Conservation (phyloP, 2,113 vertebrate genomes). For the Microtus montanus region DNA sequence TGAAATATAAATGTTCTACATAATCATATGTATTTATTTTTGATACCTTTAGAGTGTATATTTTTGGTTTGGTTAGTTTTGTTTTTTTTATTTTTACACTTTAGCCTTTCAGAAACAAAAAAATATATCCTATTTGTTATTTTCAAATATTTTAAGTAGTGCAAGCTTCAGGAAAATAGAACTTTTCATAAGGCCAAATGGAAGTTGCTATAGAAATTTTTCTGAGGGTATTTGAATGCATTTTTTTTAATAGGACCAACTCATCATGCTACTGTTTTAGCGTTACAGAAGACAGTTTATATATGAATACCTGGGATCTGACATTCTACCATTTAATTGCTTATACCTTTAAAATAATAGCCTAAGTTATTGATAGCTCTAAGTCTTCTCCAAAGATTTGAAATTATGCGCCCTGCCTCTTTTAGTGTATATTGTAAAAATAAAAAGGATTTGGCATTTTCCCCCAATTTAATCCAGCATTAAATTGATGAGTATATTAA, state of each 20-base stretch:
- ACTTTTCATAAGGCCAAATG: not conserved
- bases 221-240: not conserved
- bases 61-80: slow-evolving; percentile 26
- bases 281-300: not conserved
- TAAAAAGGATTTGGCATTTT: not conserved
- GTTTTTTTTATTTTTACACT: slow-evolving; percentile 7
- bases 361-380: not conserved
- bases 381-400: not conserved
- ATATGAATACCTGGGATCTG: slow-evolving; percentile 26
- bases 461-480: slow-evolving; percentile 25
- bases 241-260: not conserved
- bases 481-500: slow-evolving; percentile 3
- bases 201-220: not conserved
- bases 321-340: slow-evolving; percentile 50
- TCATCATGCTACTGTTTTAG: slow-evolving; percentile 43
- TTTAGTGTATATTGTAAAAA: slow-evolving; percentile 13
- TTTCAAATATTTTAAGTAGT: slow-evolving; percentile 30
- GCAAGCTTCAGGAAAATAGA: slow-evolving; percentile 50
- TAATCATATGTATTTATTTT: slow-evolving; percentile 49
- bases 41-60: not conserved
- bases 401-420: not conserved
- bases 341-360: slow-evolving; percentile 51
- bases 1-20: slow-evolving; percentile 29
- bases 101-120: slow-evolving; percentile 38
- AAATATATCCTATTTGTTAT: not conserved